Conservation (phyloP, 1,140 invertebrate genomes). For the Microplitis mediator region DNA sequence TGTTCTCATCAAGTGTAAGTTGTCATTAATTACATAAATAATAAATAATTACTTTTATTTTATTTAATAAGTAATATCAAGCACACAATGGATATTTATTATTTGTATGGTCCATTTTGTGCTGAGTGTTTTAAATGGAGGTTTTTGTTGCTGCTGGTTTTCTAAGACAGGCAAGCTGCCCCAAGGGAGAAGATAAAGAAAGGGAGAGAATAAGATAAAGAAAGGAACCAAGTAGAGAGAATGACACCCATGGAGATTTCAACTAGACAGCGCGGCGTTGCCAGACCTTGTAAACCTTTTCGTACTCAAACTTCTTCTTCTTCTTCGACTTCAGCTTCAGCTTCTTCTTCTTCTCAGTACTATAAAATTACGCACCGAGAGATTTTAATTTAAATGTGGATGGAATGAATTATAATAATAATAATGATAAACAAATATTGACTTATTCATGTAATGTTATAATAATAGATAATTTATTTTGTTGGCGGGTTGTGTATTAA, state of each 20-base stretch:
- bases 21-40: not conserved
- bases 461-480: no score
- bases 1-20: slow-evolving; percentile 63
- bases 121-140: not conserved
- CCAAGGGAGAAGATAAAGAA: slow-evolving; percentile 12
- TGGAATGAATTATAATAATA: no score
- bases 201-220: slow-evolving; percentile 18
- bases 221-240: slow-evolving; percentile 24
- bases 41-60: no score
- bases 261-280: slow-evolving; percentile 26
- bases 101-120: no score
- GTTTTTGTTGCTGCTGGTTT: not conserved
- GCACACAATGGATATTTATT: no score
- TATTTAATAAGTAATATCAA: not conserved
- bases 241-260: slow-evolving; percentile 31
- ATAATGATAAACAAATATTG: no score
- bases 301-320: not conserved
- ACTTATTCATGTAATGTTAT: no score
- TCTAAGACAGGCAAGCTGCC: not conserved
- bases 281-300: slow-evolving; percentile 6
- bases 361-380: not conserved
- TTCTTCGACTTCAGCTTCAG: not conserved
- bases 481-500: no score
- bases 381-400: no score
- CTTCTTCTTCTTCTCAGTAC: not conserved